Conservation (phyloP, 2,888 invertebrate species). For the Sesia bembeciformis region DNA sequence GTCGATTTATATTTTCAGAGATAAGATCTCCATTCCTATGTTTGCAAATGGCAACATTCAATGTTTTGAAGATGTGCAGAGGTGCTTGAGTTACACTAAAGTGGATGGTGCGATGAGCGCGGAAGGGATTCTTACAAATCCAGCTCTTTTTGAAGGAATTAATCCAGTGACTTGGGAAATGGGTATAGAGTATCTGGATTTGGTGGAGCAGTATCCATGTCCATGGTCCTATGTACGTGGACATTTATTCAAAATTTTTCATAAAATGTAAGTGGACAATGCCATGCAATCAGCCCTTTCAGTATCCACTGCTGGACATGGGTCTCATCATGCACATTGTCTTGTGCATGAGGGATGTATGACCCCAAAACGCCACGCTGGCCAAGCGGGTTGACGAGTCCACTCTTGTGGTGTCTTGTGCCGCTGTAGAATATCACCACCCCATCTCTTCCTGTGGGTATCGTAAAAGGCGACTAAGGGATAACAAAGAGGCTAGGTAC, state of each 20-base stretch:
- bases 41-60: conserved; percentile 99
- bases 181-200: conserved; percentile 88
- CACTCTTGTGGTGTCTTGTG: too few relatives aligned
- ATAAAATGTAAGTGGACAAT: conserved; percentile 83
- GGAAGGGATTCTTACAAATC: conserved; percentile 98
- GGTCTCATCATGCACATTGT: too few relatives aligned
- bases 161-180: conserved; percentile 92
- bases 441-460: too few relatives aligned
- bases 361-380: too few relatives aligned
- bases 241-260: conserved; percentile 96
- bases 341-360: too few relatives aligned
- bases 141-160: conserved; percentile 87
- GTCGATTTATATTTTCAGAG: conserved; percentile 64
- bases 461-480: too few relatives aligned
- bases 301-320: too few relatives aligned
- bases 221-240: conserved; percentile 93
- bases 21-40: conserved; percentile 91
- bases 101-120: conserved; percentile 92
- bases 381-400: too few relatives aligned
- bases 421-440: too few relatives aligned
- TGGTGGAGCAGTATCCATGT: conserved; percentile 88
- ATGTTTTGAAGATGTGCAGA: conserved; percentile 87
- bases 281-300: too few relatives aligned
- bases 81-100: conserved; percentile 89
- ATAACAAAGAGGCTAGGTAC: too few relatives aligned